Evolutionary conservation across 1,140 invertebrate species (phyloP).

Genomic region (Cherax quadricarinatus): DNA sequence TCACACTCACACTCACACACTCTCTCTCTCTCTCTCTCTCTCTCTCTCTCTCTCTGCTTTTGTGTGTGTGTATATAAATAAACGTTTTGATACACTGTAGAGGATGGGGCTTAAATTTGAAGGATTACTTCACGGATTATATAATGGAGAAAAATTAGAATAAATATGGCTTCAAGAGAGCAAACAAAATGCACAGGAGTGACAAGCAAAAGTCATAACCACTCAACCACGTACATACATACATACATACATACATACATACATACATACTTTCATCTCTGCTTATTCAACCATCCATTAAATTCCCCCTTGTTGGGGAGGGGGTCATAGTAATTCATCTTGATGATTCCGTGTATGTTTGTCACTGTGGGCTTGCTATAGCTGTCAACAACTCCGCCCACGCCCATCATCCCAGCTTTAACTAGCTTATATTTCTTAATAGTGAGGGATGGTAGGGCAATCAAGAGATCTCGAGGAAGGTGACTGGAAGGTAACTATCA

Average conservation of each 20-base stretch:
- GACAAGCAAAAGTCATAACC: too few relatives aligned
- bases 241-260: neutral
- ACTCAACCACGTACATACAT: neutral
- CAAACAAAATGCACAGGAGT: too few relatives aligned
- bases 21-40: too few relatives aligned
- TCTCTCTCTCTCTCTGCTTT: too few relatives aligned
- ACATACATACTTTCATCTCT: neutral
- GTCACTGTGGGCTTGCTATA: neutral
- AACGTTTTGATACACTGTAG: too few relatives aligned
- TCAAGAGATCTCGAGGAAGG: neutral
- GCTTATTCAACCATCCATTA: neutral
- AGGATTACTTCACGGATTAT: too few relatives aligned
- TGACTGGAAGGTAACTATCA: neutral
- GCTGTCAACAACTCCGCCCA: neutral
- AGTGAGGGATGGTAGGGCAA: neutral
- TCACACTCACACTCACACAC: too few relatives aligned
- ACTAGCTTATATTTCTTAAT: neutral
- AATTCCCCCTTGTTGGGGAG: neutral
- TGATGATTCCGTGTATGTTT: neutral
- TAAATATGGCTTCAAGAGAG: too few relatives aligned
- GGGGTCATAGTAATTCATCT: neutral
- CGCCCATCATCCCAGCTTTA: neutral
- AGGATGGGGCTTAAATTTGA: too few relatives aligned
- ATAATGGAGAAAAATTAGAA: too few relatives aligned
- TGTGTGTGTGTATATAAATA: too few relatives aligned